These are phyloP conservation scores for Etheostoma spectabile DNA, from an alignment of 2,113 vertebrate genomes.

Conservation along the genomic window DNA sequence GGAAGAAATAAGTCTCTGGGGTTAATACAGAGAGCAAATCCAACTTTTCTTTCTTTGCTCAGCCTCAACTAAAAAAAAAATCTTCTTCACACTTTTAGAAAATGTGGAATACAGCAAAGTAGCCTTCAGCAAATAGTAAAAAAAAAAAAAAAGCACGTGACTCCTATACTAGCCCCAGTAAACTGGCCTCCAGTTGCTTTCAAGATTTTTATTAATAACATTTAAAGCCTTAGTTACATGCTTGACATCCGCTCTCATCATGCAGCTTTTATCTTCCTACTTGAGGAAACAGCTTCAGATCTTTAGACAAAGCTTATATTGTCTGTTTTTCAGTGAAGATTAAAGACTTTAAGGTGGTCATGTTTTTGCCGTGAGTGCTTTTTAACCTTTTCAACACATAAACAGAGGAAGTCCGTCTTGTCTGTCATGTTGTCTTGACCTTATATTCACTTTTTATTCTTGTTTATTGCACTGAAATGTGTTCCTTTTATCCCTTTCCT, in stretches of 20 bases:
- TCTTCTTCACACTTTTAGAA: background rate
- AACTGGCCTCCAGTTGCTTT: constrained; percentile 17
- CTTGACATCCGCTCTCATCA: constrained; percentile 39
- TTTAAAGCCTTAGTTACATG: constrained; percentile 36
- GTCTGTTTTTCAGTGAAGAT: constrained; percentile 47
- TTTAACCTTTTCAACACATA: constrained; percentile 46
- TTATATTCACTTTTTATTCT: constrained; percentile 20
- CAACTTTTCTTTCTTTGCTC: constrained; percentile 1
- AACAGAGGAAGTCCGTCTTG: constrained; percentile 53
- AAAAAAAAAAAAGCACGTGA: constrained; percentile 21
- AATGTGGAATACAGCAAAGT: background rate
- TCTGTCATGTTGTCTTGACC: constrained; percentile 29
- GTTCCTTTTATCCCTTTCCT: background rate
- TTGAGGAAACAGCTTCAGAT: constrained; percentile 45
- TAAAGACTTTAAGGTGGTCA: constrained; percentile 37
- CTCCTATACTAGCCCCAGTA: constrained; percentile 4
- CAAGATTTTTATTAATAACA: constrained; percentile 44
- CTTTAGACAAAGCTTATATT: constrained; percentile 58
- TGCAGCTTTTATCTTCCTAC: constrained; percentile 48
- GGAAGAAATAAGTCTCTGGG: background rate
- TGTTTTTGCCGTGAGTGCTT: constrained; percentile 19
- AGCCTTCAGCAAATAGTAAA: background rate
- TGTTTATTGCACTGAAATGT: constrained; percentile 13
- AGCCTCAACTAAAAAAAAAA: background rate
- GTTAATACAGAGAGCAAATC: background rate